Evolutionary conservation across 37 sponge, comb jelly and placozoan genomes (phyloP), one percentile per base, ranked within the genome.

Genomic region (Chondrilla cf. caribensis): DNA sequence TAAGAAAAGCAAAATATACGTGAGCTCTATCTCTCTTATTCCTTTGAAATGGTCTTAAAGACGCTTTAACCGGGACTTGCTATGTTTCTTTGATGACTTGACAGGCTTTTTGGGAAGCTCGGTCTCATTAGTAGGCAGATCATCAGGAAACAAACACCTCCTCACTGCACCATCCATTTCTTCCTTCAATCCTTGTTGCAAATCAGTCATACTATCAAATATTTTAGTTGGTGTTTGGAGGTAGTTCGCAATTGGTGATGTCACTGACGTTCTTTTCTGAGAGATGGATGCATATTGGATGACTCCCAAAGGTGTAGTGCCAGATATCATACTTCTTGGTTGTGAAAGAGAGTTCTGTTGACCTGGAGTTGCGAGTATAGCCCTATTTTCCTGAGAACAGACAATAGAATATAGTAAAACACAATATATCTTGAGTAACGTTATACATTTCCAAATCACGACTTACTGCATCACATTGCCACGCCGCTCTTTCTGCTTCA

Each of bases 121-220:
- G 18, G 44, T 2, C 1, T 39, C 76, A 21, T n/a, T 41, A 19
- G 64, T 62, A 7, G 29, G 25, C 18, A n/a, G 29, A 21, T 80
- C 81, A 15, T 51, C 54, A 0, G 81, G 81, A 37, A 80, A 80
- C 2, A 80, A 39, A 60, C 81, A 80, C 36, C 81, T 41, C 47
- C 65, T n/a, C 19, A 80, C 62, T 39, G 19, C 81, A 79, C 35
- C 38, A 0, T 79, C 41, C 1, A 36, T 43, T 25, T 73, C 76
- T 18, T 73, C 76, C 2, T 3, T 2, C 9, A 73, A 18, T 32
- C 24, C 41, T 14, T 11, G 11, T 29, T 62, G 25, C 2, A 73
- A 15, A 5, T 39, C 36, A 15, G 76, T 43, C 11, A 39, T 42
- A 39, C 44, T 40, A 3, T 73, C 76, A 17, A 73, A 6, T 9